Percentiles rank a stretch among this genome's conserved stretches.
Conservation (phyloP, 2,113 vertebrate species). For the Chauna torquata region DNA sequence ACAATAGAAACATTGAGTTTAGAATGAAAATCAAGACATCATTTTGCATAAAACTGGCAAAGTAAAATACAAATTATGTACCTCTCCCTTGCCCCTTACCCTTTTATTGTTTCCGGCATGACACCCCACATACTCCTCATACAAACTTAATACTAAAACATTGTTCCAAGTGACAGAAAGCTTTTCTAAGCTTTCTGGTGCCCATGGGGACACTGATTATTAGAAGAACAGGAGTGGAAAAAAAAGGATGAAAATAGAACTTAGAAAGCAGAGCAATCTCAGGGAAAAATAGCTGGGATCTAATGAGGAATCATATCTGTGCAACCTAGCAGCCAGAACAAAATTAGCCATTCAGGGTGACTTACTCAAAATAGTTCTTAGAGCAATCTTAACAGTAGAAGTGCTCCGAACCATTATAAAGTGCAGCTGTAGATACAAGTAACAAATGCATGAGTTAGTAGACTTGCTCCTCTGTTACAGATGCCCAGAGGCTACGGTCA, state of each 20-base stretch:
- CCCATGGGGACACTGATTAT: neutral
- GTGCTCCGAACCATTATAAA: neutral
- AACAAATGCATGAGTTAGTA: slow-evolving; percentile 45
- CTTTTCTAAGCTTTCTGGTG: neutral
- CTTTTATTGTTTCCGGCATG: neutral
- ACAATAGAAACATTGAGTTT: neutral
- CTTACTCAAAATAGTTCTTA: slow-evolving; percentile 18
- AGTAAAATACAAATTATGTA: neutral
- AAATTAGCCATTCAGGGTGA: neutral
- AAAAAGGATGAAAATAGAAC: neutral
- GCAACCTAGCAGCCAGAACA: neutral
- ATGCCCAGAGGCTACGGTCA: slow-evolving; percentile 68
- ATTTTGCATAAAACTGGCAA: neutral
- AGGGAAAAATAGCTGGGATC: neutral
- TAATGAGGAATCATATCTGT: slow-evolving; percentile 26
- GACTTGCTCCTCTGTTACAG: slow-evolving; percentile 18
- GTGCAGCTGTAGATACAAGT: slow-evolving; percentile 24
- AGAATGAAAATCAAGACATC: neutral
- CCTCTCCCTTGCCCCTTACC: neutral
- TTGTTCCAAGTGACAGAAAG: neutral
- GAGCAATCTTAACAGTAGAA: slow-evolving; percentile 24
- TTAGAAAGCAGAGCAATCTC: neutral
- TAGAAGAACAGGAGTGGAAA: neutral
- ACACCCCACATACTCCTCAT: neutral
- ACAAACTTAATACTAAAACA: neutral